Conservation (phyloP, 1,140 invertebrate genomes). For the Tetragonula clypearis region DNA sequence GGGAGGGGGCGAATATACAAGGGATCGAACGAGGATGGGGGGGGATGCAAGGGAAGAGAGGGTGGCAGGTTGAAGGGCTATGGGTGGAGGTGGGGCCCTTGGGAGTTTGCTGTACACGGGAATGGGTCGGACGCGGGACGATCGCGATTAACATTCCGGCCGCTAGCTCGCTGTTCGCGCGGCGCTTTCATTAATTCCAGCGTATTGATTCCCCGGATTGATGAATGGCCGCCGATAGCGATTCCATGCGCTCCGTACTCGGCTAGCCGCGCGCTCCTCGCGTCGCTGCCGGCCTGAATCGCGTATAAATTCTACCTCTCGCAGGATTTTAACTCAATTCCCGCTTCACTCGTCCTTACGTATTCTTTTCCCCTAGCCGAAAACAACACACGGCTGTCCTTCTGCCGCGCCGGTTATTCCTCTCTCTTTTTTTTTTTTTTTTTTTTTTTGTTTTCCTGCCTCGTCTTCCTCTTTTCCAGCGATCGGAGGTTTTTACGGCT, state of each 20-base stretch:
- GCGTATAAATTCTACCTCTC: conserved; percentile 77
- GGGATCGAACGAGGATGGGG: conserved; percentile 35
- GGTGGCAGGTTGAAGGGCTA: conserved; percentile 51
- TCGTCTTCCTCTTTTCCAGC: not conserved
- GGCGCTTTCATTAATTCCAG: conserved; percentile 83
- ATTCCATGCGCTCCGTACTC: conserved; percentile 77
- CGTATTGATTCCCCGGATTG: conserved; percentile 82
- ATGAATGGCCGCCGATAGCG: conserved; percentile 82
- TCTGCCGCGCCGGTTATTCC: not conserved
- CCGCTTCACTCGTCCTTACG: conserved; percentile 57
- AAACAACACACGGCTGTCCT: conserved; percentile 7
- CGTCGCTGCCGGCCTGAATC: conserved; percentile 33
- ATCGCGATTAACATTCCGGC: conserved; percentile 83
- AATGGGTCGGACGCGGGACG: conserved; percentile 78
- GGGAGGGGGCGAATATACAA: conserved; percentile 56
- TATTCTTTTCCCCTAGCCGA: conserved; percentile 36
- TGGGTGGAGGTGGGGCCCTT: conserved; percentile 71
- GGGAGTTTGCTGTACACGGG: conserved; percentile 78
- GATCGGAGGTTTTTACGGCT: conserved; percentile 6
- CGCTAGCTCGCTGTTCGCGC: conserved; percentile 82
- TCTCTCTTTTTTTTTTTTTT: not conserved
- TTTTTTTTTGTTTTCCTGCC: not conserved
- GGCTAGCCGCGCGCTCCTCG: conserved; percentile 61
- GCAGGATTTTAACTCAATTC: conserved; percentile 77
- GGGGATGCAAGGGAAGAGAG: conserved; percentile 34